A percentile compares a stretch with the other conserved stretches of the same genome.
Conservation (phyloP, 2,888 invertebrate species). For the Tenthredo livida region DNA sequence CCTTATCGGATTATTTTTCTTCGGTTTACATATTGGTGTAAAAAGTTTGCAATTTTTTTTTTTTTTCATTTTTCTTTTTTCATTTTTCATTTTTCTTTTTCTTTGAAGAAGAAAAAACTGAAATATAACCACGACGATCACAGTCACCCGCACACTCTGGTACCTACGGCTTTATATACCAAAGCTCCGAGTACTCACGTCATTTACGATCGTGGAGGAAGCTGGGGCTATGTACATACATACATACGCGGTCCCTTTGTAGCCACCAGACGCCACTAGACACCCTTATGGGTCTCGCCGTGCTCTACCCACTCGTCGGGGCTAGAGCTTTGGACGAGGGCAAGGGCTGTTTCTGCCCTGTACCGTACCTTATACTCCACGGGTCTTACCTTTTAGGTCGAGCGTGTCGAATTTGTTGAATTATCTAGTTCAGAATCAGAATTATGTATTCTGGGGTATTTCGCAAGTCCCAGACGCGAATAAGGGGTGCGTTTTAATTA, state of each 20-base stretch:
- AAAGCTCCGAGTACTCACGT: neutral
- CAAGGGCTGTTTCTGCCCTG: neutral
- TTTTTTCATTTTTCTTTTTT: neutral
- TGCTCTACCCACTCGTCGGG: neutral
- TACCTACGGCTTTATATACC: neutral
- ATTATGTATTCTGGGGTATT: neutral
- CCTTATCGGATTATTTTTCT: too few relatives aligned
- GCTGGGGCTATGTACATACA: too few relatives aligned
- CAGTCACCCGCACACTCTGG: neutral
- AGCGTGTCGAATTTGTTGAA: conserved; percentile 23
- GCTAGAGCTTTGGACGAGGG: neutral
- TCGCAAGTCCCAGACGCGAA: neutral
- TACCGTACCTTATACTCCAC: neutral
- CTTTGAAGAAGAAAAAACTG: neutral
- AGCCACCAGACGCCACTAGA: conserved; percentile 39
- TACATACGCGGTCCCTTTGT: conserved; percentile 41
- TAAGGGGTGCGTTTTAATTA: neutral
- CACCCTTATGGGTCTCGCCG: neutral
- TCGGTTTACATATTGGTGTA: too few relatives aligned
- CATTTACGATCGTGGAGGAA: neutral
- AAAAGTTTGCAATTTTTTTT: too few relatives aligned
- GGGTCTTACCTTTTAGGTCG: conserved; percentile 17
- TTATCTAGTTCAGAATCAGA: conserved; percentile 4
- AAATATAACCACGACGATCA: neutral
- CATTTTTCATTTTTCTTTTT: neutral